Base-by-base conservation (phyloP, 2,888 invertebrate species). In the Pilophorus perplexus region DNA sequence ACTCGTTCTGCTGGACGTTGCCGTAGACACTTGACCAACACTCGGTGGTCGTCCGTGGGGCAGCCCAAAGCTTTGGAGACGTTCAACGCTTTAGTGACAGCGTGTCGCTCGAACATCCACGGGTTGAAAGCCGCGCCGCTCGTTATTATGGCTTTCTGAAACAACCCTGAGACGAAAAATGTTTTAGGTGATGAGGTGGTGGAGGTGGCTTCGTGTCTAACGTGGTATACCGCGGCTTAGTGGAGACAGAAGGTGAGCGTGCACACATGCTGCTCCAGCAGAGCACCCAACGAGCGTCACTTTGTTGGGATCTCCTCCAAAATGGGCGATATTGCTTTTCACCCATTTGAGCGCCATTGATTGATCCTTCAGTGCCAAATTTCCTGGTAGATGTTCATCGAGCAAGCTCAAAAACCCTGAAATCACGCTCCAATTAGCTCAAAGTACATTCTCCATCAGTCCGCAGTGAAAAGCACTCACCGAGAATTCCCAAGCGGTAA, bases 321-420 rank as follows among this genome's bases (percentile, higher is more conserved):
- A 69, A 1, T 44, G 42, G 4, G 38, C 27, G 8, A 69, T 69
- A 38, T 69, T 66, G 88, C 2, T 76, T 66, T 83, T 71, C 85
- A 78, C 42, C 59, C 59, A 59, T 25, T 59, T 59, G 14, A 59
- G 20, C 2, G 25, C 59, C 10, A 59, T 14, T 20, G 80, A 78
- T 77, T 89, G 88, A 79, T 89, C 89, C 73, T 86, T 88, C 27
- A 89, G 74, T 0, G 88, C 89, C 72, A 82, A 82, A 75, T 89
- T 89, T 3, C 86, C 87, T 0, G 89, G 84, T 1, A 86, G 79
- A 0, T 80, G 73, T 0, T 82, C 80, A 71, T 89, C 88, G 38
- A 84, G 87, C 0, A 88, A 87, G 74, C 86, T 88, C 0, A 89
- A 77, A 75, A 90, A 90, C 57, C 89, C 87, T 85, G 55, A 12